Evolutionary conservation across 2,888 invertebrate species (phyloP), one percentile per base, ranked within the genome.

Genomic region (Drosophila koepferae): DNA sequence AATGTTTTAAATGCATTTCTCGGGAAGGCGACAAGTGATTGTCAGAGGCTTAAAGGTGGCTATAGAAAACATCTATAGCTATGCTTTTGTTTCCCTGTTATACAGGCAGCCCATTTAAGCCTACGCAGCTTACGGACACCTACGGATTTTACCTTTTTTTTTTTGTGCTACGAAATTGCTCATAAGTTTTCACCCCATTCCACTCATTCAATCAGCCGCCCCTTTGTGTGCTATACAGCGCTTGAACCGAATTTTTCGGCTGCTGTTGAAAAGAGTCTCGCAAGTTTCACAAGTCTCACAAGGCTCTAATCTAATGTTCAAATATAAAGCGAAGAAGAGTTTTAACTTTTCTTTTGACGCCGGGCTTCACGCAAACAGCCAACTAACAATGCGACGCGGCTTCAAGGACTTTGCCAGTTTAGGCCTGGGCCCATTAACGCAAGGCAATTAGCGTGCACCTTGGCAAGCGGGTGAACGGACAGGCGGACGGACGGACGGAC

Each of bases 271-370:
- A 54, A 54, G 40, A 54, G n/a, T 23, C 54, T 18, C 20, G 8
- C 38, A 40, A 40, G 36, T 38, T 67, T 63, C 56, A 51, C 38
- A 74, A 64, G 67, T 61, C 40, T 51, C 34, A 54, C 38, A 74
- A 64, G 67, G 55, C 82, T 77, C 80, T 83, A 83, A 83, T 83
- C 83, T 82, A 83, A 83, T 83, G 74, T 64, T 28, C 54, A 16
- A 41, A 41, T 31, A n/a, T 38, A 28, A 41, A 18, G 28, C 31
- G 55, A 10, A 31, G 55, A 77, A 68, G 80, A 80, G 81, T 75
- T 72, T 67, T 55, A 49, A 9, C 54, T 51, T 48, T 46, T 41
- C 49, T 49, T 44, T 38, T 53, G 48, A 48, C 48, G 36, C 23
- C n/a, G 48, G 38, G 53, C 65, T 40, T 18, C 44, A 20, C 44